Evolutionary conservation across 2,888 invertebrate genomes (phyloP).

Genomic region (Nipponacmea schrenckii): DNA sequence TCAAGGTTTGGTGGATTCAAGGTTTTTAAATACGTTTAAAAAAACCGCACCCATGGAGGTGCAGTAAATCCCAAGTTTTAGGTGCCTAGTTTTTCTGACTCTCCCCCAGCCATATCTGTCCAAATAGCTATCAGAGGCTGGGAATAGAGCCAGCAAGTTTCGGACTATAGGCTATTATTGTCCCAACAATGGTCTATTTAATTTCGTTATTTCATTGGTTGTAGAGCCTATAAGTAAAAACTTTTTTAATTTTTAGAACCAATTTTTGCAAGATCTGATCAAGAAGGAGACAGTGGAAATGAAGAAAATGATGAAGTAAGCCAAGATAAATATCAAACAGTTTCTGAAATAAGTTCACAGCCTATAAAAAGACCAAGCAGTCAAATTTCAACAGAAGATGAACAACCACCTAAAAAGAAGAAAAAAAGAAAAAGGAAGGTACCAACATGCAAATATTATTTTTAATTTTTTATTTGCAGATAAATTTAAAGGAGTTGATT

Average conservation of each 20-base stretch:
- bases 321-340: not conserved
- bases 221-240: not conserved
- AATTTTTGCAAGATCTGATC: not conserved
- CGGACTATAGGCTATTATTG: no score
- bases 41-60: no score
- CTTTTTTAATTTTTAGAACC: not conserved
- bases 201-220: not conserved
- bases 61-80: no score
- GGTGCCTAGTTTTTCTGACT: no score
- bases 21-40: no score
- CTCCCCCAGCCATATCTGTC: no score
- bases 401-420: conserved; percentile 16
- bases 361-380: not conserved
- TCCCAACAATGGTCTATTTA: no score
- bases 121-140: no score
- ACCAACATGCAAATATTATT: conserved; percentile 15
- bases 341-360: not conserved
- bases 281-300: not conserved
- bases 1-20: no score
- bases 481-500: no score
- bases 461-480: not conserved
- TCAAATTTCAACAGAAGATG: not conserved
- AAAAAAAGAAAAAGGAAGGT: conserved; percentile 30
- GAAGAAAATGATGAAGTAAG: not conserved
- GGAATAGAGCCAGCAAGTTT: no score